Percentiles rank a stretch among this genome's conserved stretches.
Conservation (phyloP, 53 echinoderm and acorn worm genomes). For the Crossaster papposus region DNA sequence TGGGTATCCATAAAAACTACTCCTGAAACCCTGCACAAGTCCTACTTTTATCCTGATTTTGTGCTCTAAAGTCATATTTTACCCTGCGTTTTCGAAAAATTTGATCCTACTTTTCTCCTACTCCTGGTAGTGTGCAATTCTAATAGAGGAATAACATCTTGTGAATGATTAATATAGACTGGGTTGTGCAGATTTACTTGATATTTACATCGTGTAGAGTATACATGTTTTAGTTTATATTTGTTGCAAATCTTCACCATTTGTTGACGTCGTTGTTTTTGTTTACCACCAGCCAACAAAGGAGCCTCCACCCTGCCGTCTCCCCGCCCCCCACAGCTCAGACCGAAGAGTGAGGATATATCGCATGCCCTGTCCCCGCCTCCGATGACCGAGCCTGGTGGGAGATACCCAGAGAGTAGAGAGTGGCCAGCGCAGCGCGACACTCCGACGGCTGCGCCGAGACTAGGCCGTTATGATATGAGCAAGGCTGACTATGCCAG, state of each 20-base stretch:
- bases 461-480: slow-evolving; percentile 33
- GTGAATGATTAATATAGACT: too few relatives aligned
- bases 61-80: too few relatives aligned
- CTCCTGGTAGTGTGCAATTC: too few relatives aligned
- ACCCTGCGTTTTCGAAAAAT: too few relatives aligned
- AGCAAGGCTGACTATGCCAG: slow-evolving; percentile 76
- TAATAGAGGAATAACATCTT: too few relatives aligned
- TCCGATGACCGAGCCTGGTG: slow-evolving; percentile 49
- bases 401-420: slow-evolving; percentile 28
- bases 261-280: neutral
- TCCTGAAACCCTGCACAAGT: too few relatives aligned
- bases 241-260: neutral
- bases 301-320: slow-evolving; percentile 36
- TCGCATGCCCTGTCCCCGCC: slow-evolving; percentile 49
- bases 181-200: too few relatives aligned
- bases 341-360: slow-evolving; percentile 81
- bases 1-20: too few relatives aligned
- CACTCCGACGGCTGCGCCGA: neutral
- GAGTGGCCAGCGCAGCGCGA: slow-evolving; percentile 49
- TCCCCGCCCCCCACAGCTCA: slow-evolving; percentile 68
- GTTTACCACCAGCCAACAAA: slow-evolving; percentile 60
- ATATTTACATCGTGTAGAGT: too few relatives aligned
- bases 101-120: too few relatives aligned
- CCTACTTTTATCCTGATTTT: too few relatives aligned
- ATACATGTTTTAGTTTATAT: too few relatives aligned